Evolutionary conservation across 2,113 vertebrate species (phyloP).

Genomic region (Chaetodon auriga): DNA sequence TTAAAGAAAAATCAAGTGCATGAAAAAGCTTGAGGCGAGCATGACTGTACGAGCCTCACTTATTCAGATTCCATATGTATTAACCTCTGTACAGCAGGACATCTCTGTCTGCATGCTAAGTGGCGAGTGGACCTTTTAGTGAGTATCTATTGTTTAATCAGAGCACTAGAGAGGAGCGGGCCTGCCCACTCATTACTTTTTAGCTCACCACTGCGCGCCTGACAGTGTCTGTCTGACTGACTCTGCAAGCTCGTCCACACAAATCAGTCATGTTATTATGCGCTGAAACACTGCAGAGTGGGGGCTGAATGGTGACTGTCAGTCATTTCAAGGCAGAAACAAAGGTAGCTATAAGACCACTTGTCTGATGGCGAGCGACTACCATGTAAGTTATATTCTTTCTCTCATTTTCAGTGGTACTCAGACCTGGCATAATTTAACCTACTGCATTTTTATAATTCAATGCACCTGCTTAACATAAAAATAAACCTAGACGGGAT

Average conservation of each 20-base stretch:
- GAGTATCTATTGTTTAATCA: slow-evolving; percentile 47
- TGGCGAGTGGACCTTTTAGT: slow-evolving; percentile 17
- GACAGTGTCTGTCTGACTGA: slow-evolving; percentile 33
- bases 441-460: background rate
- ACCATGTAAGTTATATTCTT: background rate
- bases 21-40: background rate
- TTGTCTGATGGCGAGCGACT: background rate
- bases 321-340: slow-evolving; percentile 29
- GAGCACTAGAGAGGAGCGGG: slow-evolving; percentile 29
- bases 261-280: slow-evolving; percentile 47
- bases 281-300: slow-evolving; percentile 8
- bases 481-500: background rate
- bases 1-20: slow-evolving; percentile 19
- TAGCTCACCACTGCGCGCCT: slow-evolving; percentile 28
- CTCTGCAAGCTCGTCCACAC: slow-evolving; percentile 31
- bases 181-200: slow-evolving; percentile 47
- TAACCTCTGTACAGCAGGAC: slow-evolving; percentile 12
- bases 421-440: background rate
- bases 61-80: slow-evolving; percentile 15
- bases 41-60: background rate
- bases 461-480: slow-evolving; percentile 8
- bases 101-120: slow-evolving; percentile 31
- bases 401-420: background rate
- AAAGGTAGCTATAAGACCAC: background rate
- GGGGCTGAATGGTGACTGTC: slow-evolving; percentile 38